phyloP scores from a whole-genome alignment of 2,888 invertebrate species.

The Mesorhabditis spiculigera region DNA sequence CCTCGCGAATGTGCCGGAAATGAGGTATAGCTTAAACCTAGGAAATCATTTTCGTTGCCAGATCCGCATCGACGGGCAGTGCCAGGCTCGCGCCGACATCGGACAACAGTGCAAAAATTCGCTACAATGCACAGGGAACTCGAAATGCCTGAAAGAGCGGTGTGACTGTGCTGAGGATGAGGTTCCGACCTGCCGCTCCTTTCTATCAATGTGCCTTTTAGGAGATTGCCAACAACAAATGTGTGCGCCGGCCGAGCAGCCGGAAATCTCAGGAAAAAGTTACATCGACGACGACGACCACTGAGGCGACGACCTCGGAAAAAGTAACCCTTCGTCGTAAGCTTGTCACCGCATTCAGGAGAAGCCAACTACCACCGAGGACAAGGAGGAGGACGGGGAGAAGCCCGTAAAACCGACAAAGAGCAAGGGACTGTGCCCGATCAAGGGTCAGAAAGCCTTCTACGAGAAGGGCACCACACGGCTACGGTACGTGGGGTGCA shows the following conservation, averaged over 20 bases:
- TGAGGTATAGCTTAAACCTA: constrained; percentile 6
- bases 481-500: not conserved
- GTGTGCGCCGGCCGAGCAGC: not conserved
- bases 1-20: constrained; percentile 25
- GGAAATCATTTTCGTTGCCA: constrained; percentile 10
- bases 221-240: constrained; percentile 3
- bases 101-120: constrained; percentile 33
- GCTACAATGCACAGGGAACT: constrained; percentile 29
- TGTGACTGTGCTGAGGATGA: constrained; percentile 36
- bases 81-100: constrained; percentile 26
- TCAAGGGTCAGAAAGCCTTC: constrained; percentile 18
- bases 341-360: not conserved
- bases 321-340: not conserved
- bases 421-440: constrained; percentile 13
- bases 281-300: not conserved
- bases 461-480: constrained; percentile 16
- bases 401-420: not conserved
- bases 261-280: not conserved
- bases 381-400: not conserved
- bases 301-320: not conserved
- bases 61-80: constrained; percentile 30
- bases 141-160: constrained; percentile 25
- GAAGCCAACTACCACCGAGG: not conserved
- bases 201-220: not conserved
- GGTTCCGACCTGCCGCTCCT: constrained; percentile 17